Base-by-base conservation (phyloP, 2,113 vertebrate genomes). In the Montifringilla adamsi region DNA sequence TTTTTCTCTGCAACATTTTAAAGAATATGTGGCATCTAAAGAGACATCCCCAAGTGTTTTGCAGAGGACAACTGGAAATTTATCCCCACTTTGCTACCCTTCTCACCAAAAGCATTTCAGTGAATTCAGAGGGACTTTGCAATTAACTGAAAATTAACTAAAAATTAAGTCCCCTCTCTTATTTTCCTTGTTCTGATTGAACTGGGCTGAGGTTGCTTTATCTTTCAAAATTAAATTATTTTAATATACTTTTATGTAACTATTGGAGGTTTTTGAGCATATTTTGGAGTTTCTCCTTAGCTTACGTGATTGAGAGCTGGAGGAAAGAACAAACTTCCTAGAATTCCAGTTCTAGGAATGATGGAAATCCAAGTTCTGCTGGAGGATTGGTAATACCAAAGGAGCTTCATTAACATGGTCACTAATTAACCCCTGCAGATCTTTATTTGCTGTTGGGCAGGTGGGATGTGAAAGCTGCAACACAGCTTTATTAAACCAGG, bases 251-350 rank as follows among this genome's bases (percentile, higher is more conserved):
- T 14, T 5, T 2, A 7, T 37, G 7, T 19, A 30, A 41, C 5
- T 37, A 41, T 37, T 10, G 33, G 11, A 9, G 2, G 0, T 3
- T 26, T 15, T 58, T 8, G 1, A 37, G 6, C 10, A 0, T 9
- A 4, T 41, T 62, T 58, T 50, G 15, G 31, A 10, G 4, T 43
- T 85, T 28, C 15, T 82, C 52, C 6, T 52, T 35, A 1, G 10
- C 2, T 76, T 50, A 31, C 63, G 0, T 79, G 31, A 7, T 2
- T 46, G 41, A 47, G 33, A 76, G 37, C 21, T 74, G 47, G 13
- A 79, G 7, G 44, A 63, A n/a, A 56, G 23, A 5, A 24, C 3
- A 14, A 39, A 50, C 15, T 64, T 49, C 4, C 14, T n/a, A 2
- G 4, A 83, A 62, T 21, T 72, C 13, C 10, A 11, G 4, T 50